Evolutionary conservation across 2,113 vertebrate genomes (phyloP).

Genomic region (Stomatorhinus ivindoensis): DNA sequence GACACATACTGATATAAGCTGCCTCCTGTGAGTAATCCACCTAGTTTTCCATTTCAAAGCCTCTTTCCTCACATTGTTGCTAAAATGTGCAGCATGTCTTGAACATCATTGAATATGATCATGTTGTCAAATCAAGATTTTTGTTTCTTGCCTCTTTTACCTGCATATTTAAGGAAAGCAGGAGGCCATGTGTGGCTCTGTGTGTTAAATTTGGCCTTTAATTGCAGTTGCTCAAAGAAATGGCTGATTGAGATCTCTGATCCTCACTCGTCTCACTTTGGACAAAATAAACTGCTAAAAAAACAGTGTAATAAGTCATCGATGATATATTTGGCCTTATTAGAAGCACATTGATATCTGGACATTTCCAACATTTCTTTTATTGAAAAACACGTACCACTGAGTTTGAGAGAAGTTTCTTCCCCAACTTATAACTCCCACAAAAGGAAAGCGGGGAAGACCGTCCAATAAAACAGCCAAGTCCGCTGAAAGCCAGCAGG

Average conservation of each 20-base stretch:
- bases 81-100: background rate
- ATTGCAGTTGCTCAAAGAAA: background rate
- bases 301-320: background rate
- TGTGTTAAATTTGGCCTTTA: background rate
- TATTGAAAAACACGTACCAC: background rate
- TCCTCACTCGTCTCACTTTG: background rate
- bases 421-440: conserved; percentile 47
- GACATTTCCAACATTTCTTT: background rate
- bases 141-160: background rate
- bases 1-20: background rate
- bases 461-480: conserved; percentile 60
- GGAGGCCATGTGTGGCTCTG: background rate
- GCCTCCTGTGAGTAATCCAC: background rate
- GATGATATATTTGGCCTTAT: background rate
- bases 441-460: conserved; percentile 79
- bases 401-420: conserved; percentile 6
- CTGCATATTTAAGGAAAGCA: background rate
- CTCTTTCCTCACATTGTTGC: background rate
- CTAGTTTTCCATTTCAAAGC: background rate
- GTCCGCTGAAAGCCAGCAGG: conserved; percentile 62
- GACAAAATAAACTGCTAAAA: background rate
- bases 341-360: background rate
- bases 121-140: background rate
- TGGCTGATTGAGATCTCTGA: background rate
- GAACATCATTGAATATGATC: background rate